phyloP scores from a whole-genome alignment of 2,888 invertebrate species.

The Ichneumon xanthorius region DNA sequence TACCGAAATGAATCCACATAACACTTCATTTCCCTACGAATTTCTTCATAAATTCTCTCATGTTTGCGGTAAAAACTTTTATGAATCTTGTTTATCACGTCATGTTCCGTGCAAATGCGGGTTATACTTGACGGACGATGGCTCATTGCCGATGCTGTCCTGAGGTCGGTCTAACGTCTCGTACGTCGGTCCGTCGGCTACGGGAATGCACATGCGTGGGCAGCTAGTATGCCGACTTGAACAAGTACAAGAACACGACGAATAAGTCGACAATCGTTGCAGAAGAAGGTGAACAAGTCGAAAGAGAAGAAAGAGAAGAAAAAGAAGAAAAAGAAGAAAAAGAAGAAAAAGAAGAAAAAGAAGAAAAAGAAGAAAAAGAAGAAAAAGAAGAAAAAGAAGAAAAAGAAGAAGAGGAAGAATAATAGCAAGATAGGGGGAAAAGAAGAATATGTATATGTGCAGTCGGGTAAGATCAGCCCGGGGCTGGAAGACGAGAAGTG shows the following conservation, averaged over 20 bases:
- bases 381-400: slow-evolving; percentile 30
- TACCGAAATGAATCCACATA: not conserved
- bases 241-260: slow-evolving; percentile 50
- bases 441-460: slow-evolving; percentile 42
- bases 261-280: slow-evolving; percentile 49
- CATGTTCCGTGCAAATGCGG: not conserved
- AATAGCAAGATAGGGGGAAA: slow-evolving; percentile 5
- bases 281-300: slow-evolving; percentile 52
- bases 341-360: no score
- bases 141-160: slow-evolving; percentile 10
- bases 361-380: slow-evolving; percentile 47
- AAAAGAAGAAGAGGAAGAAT: slow-evolving; percentile 14
- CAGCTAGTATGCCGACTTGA: slow-evolving; percentile 65
- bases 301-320: slow-evolving; percentile 39
- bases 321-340: slow-evolving; percentile 19
- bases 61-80: not conserved
- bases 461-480: slow-evolving; percentile 66
- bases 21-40: not conserved
- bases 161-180: slow-evolving; percentile 43
- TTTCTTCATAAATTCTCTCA: not conserved
- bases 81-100: not conserved
- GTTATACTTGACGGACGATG: not conserved
- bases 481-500: slow-evolving; percentile 80
- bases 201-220: slow-evolving; percentile 79
- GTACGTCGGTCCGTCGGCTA: slow-evolving; percentile 55